phyloP scores from a whole-genome alignment of 2,797 vertebrate genomes.

The Micrastur ruficollis region DNA sequence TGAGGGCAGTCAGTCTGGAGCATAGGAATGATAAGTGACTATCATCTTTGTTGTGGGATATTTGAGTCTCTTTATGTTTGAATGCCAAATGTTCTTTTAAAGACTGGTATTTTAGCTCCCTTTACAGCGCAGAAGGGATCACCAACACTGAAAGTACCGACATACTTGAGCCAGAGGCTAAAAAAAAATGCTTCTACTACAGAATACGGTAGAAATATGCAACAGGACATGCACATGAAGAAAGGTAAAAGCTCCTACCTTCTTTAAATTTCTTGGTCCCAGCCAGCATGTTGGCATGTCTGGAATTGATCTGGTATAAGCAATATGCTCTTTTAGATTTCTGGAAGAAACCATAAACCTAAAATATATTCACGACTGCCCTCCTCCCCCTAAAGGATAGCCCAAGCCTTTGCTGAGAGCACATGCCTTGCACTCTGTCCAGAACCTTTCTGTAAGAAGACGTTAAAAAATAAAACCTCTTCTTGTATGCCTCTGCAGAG shows the following conservation, averaged over 20 bases:
- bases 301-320: neutral
- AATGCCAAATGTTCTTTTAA: neutral
- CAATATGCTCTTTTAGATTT: neutral
- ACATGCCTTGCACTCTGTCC: neutral
- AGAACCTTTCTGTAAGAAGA: neutral
- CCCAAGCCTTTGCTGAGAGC: neutral
- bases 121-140: neutral
- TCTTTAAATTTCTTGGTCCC: neutral
- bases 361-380: neutral
- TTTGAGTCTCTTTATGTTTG: neutral
- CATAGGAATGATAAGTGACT: neutral
- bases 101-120: neutral
- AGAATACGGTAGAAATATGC: neutral
- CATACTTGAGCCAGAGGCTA: neutral
- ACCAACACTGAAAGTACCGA: neutral
- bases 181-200: neutral
- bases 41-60: neutral
- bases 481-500: neutral
- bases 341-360: neutral
- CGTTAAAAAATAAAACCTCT: neutral
- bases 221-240: neutral
- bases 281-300: neutral
- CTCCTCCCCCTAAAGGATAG: neutral
- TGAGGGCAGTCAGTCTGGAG: neutral
- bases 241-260: neutral